Evolutionary conservation across 2,113 vertebrate genomes (phyloP).

Genomic region (Scartelaos histophorus): DNA sequence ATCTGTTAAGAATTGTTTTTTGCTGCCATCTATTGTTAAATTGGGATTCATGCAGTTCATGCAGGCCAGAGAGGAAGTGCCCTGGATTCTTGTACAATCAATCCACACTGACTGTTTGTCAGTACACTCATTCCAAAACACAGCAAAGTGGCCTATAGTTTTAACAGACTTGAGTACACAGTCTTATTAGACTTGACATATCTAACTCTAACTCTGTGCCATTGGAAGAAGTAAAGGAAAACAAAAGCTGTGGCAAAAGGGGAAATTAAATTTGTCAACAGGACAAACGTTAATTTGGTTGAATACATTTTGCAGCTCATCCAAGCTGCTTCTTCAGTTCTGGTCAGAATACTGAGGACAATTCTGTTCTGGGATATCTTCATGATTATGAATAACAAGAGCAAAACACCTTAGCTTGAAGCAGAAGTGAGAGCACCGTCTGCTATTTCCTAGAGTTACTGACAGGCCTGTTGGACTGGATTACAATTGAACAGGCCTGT

Average conservation of each 20-base stretch:
- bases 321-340: no score
- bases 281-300: no score
- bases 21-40: constrained; percentile 66
- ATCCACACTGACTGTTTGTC: background rate
- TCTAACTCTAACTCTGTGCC: no score
- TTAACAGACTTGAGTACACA: background rate
- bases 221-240: no score
- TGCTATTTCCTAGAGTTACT: constrained; percentile 32
- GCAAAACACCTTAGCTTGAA: background rate
- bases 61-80: background rate
- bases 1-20: constrained; percentile 30
- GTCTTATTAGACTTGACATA: no score
- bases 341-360: no score
- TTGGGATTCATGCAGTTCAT: constrained; percentile 12
- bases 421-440: constrained; percentile 25
- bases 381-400: background rate
- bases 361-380: background rate
- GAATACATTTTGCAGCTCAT: no score
- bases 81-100: background rate
- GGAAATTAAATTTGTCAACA: no score
- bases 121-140: background rate
- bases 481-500: constrained; percentile 7
- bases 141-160: background rate
- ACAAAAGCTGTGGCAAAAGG: no score
- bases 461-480: constrained; percentile 2